Evolutionary conservation across 2,797 vertebrate species (phyloP), one percentile per base, ranked within the genome.

Genomic region (Eulemur coronatus): DNA sequence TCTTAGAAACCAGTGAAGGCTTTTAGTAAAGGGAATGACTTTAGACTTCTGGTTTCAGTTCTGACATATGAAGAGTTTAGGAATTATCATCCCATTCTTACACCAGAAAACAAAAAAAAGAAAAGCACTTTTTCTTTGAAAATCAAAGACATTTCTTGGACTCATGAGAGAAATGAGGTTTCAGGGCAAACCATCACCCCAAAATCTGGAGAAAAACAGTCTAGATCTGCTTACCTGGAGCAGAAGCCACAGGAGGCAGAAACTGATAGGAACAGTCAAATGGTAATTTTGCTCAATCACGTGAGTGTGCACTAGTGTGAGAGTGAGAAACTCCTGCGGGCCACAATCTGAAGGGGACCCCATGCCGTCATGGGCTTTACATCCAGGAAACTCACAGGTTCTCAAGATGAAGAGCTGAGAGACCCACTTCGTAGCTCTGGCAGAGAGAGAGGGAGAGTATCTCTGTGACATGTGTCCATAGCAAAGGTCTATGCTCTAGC

Each of bases 121-220:
- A 69, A 78, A 76, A 10, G 4, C 13, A 35, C 24, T 67, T 63
- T 72, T 69, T 72, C 57, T 85, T 70, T 17, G 28, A 89, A 82
- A 93, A 55, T n/a, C n/a, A 67, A 73, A 75, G 33, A 12, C 46
- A 59, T 87, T 65, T 94, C 26, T 86, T 79, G 9, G 48, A 63
- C 4, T 7, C 10, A 24, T 28, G 20, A 79, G 33, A 92, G 4
- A 79, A 35, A 0, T 84, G 43, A 87, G 22, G 17, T 70, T 80
- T 61, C 59, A 48, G 41, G 57, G 22, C 57, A 59, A 59, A 12
- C 10, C 5, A 59, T 59, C 57, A n/a, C 33, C 65, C 24, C 24
- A 9, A 65, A 82, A n/a, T 61, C 30, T 78, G 10, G 69, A 87
- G 30, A 50, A 20, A 22, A 2, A 33, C 35, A 67, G 20, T 8